These are phyloP conservation scores for Heliornis fulica DNA, from an alignment of 2,113 vertebrate species.

Conservation along the genomic window DNA sequence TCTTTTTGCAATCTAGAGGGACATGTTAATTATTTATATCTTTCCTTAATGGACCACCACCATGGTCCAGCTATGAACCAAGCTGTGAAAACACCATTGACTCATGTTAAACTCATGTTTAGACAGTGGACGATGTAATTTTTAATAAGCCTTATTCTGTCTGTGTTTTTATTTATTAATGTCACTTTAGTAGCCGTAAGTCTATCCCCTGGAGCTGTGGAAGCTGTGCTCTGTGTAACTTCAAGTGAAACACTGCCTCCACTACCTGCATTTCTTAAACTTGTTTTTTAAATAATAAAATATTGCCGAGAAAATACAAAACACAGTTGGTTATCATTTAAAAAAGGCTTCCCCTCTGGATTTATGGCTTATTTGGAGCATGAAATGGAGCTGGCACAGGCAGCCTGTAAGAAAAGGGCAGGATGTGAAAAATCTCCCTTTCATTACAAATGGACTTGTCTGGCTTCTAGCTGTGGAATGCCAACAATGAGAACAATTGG, in stretches of 20 bases:
- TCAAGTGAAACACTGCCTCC: constrained; percentile 5
- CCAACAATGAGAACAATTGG: not conserved
- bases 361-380: not conserved
- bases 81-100: constrained; percentile 46
- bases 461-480: constrained; percentile 24
- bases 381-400: constrained; percentile 3
- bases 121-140: constrained; percentile 44
- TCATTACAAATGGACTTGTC: not conserved
- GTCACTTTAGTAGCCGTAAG: not conserved
- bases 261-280: not conserved
- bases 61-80: not conserved
- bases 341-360: not conserved
- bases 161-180: constrained; percentile 38
- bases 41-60: constrained; percentile 49
- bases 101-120: constrained; percentile 38
- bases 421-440: constrained; percentile 24
- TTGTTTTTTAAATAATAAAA: not conserved
- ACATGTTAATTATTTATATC: constrained; percentile 43
- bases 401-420: not conserved
- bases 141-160: constrained; percentile 33
- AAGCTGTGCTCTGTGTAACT: not conserved
- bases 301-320: not conserved
- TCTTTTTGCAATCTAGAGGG: constrained; percentile 20
- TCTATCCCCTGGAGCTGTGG: not conserved
- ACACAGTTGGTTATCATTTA: not conserved